Evolutionary conservation across 1,140 invertebrate genomes (phyloP).

Genomic region (Drosophila saltans): DNA sequence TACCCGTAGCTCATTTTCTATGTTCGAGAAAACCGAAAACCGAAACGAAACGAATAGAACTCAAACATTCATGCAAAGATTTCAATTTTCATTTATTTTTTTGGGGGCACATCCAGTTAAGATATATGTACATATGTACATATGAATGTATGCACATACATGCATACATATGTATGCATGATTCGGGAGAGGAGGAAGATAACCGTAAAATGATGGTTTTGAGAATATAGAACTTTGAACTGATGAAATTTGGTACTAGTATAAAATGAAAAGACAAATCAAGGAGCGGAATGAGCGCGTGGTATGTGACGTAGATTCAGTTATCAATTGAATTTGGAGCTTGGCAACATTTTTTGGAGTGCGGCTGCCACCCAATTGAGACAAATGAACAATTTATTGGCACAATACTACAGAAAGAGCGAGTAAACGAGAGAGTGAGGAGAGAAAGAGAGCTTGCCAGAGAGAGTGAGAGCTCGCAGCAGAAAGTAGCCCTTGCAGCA

Average conservation of each 20-base stretch:
- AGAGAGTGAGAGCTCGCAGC: not conserved
- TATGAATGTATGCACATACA: constrained; percentile 6
- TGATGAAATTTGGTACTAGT: constrained; percentile 33
- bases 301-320: constrained; percentile 36
- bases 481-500: constrained; percentile 14
- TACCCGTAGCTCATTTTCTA: constrained; percentile 29
- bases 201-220: not conserved
- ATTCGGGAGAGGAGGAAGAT: not conserved
- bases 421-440: not conserved
- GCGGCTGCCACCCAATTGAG: constrained; percentile 45
- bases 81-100: constrained; percentile 27
- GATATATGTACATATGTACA: not conserved
- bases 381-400: constrained; percentile 54
- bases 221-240: constrained; percentile 19
- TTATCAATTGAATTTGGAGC: constrained; percentile 21
- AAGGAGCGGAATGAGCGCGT: not conserved
- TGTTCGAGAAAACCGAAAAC: constrained; percentile 19
- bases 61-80: constrained; percentile 7
- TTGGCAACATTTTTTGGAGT: constrained; percentile 35
- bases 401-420: constrained; percentile 19
- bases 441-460: not conserved
- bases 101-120: constrained; percentile 51
- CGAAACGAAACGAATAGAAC: not conserved
- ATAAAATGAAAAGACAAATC: not conserved
- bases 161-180: not conserved